Percentiles rank a stretch among this genome's conserved stretches.
phyloP scores from a whole-genome alignment of 2,888 invertebrate species.

The Eupithecia pulchellata region DNA sequence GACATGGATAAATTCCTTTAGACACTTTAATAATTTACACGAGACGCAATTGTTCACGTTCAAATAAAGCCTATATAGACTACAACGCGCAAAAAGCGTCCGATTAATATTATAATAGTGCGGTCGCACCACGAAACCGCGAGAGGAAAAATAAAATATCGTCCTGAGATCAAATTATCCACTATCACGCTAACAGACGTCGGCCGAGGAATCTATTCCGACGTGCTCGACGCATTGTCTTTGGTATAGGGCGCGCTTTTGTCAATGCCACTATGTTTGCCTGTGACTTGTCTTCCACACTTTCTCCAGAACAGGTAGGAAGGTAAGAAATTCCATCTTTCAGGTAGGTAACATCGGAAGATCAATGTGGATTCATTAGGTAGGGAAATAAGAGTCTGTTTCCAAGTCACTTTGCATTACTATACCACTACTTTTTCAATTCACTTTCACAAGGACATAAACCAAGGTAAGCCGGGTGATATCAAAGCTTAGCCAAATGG shows the following conservation, averaged over 20 bases:
- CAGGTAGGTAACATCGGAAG: constrained; percentile 10
- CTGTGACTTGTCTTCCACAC: constrained; percentile 90
- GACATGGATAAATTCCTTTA: constrained; percentile 64
- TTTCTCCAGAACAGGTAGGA: constrained; percentile 4
- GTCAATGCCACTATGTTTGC: constrained; percentile 87
- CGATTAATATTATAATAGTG: constrained; percentile 75
- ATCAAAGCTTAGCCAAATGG: not conserved
- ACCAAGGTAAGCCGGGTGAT: not conserved
- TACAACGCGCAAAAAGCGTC: constrained; percentile 83
- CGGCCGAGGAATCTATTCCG: constrained; percentile 15
- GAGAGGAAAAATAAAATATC: constrained; percentile 74
- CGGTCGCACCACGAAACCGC: constrained; percentile 63
- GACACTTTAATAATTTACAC: constrained; percentile 79
- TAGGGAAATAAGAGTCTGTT: not conserved
- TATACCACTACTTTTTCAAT: constrained; percentile 39
- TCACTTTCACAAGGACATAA: constrained; percentile 4
- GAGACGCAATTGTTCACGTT: constrained; percentile 73
- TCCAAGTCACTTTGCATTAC: constrained; percentile 77
- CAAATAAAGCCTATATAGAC: constrained; percentile 77
- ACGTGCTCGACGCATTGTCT: constrained; percentile 56
- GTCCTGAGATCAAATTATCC: constrained; percentile 82
- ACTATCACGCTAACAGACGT: constrained; percentile 64
- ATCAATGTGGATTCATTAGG: constrained; percentile 5
- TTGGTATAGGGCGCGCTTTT: constrained; percentile 84
- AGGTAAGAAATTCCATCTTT: not conserved